Evolutionary conservation across 2,888 invertebrate genomes (phyloP).

Genomic region (Tyria jacobaeae): DNA sequence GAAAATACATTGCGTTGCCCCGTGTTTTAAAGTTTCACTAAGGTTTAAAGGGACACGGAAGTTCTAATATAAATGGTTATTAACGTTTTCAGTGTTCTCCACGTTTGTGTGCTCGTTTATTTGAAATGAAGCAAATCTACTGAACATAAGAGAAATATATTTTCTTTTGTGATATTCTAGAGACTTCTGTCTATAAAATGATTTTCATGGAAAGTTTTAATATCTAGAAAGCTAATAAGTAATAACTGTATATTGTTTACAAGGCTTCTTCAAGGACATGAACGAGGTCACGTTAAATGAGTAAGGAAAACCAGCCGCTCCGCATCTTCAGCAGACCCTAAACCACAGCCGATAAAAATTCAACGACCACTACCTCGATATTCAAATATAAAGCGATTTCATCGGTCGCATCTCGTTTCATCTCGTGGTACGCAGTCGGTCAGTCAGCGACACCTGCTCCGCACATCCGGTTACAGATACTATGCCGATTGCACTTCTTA

Average conservation of each 20-base stretch:
- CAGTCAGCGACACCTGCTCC: constrained; percentile 70
- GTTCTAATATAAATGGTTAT: constrained; percentile 53
- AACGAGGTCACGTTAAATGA: too few relatives aligned
- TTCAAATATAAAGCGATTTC: constrained; percentile 13
- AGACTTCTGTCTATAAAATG: constrained; percentile 13
- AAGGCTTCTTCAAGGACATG: too few relatives aligned
- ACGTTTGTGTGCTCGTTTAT: constrained; percentile 58
- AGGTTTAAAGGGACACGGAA: constrained; percentile 40
- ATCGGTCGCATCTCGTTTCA: constrained; percentile 34
- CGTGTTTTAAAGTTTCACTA: constrained; percentile 38
- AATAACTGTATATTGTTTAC: too few relatives aligned
- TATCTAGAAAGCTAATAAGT: neutral
- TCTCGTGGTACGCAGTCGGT: constrained; percentile 53
- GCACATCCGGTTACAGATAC: constrained; percentile 60
- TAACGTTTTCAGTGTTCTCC: constrained; percentile 57
- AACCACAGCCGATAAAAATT: constrained; percentile 5
- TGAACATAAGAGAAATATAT: constrained; percentile 52
- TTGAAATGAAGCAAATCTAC: constrained; percentile 63
- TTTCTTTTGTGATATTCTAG: constrained; percentile 44
- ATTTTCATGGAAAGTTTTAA: neutral
- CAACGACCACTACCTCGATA: constrained; percentile 13
- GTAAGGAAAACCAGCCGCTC: too few relatives aligned
- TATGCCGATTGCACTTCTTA: constrained; percentile 52
- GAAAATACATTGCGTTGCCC: constrained; percentile 63
- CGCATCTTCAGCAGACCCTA: too few relatives aligned